phyloP scores from a whole-genome alignment of 2,113 vertebrate species.

The Megaceryle torquata region DNA sequence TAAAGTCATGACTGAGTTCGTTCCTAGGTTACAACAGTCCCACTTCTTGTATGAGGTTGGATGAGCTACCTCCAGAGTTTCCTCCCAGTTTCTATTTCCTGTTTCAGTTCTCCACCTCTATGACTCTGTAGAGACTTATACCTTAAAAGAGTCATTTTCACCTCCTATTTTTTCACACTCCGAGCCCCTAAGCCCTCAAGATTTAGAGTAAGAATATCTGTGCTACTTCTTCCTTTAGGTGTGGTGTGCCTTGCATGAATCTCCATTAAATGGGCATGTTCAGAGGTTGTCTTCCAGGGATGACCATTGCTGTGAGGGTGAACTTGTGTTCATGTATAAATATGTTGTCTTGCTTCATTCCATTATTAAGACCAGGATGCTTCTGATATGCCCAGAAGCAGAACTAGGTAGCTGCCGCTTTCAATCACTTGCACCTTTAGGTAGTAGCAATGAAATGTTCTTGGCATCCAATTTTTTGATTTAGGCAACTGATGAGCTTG shows the following conservation, averaged over 20 bases:
- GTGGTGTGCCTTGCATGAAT: neutral
- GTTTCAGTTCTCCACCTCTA: neutral
- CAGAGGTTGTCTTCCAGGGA: neutral
- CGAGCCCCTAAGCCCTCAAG: neutral
- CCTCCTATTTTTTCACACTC: neutral
- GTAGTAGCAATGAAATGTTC: neutral
- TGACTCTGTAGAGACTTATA: fast-evolving
- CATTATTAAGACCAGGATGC: neutral
- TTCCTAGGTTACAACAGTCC: neutral
- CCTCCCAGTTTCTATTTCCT: neutral
- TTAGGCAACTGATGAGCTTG: neutral
- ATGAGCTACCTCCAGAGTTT: neutral
- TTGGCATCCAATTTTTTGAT: neutral
- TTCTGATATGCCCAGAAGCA: neutral
- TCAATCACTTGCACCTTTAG: neutral
- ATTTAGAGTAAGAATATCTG: neutral
- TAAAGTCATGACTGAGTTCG: neutral
- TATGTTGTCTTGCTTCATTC: neutral
- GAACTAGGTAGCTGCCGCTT: neutral
- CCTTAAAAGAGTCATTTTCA: neutral
- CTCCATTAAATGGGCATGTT: neutral
- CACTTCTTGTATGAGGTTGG: neutral
- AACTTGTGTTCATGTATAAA: neutral
- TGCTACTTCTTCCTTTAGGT: neutral
- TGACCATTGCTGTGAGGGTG: neutral